Conservation (phyloP, 35 echinoderm and acorn worm genomes). For the Apostichopus californicus region DNA sequence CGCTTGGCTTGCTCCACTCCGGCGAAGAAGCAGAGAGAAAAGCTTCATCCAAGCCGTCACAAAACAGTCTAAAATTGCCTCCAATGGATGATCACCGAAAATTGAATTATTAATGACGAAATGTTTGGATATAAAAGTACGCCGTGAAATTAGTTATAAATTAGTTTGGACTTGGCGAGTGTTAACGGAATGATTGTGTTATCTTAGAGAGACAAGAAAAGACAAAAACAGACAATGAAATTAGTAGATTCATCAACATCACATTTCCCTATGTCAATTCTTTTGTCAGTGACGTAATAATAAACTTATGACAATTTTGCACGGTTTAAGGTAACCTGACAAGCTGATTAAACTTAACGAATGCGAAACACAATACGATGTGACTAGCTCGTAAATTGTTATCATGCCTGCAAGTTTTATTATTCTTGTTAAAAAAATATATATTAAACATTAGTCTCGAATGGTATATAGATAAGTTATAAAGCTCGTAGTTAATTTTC, state of each 20-base stretch:
- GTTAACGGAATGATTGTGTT: slow-evolving; percentile 37
- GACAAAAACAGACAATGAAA: slow-evolving; percentile 25
- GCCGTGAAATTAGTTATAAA: slow-evolving; percentile 52
- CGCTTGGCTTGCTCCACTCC: neutral
- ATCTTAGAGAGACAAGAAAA: neutral
- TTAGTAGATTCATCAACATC: slow-evolving; percentile 45
- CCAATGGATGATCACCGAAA: slow-evolving; percentile 40
- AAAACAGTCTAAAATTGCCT: slow-evolving; percentile 45
- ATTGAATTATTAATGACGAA: slow-evolving; percentile 46
- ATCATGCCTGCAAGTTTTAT: neutral
- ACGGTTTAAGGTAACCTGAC: slow-evolving; percentile 5
- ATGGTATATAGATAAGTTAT: no score
- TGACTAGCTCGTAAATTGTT: slow-evolving; percentile 19
- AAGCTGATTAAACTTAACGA: neutral
- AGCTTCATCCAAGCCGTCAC: slow-evolving; percentile 11
- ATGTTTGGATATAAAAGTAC: slow-evolving; percentile 52
- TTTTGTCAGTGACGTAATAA: slow-evolving; percentile 35
- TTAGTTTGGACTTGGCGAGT: slow-evolving; percentile 40
- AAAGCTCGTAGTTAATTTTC: no score
- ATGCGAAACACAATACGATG: neutral
- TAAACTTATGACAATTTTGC: neutral
- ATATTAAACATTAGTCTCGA: neutral
- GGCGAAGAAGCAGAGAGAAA: neutral
- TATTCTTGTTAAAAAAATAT: neutral
- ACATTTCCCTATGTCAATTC: neutral